Evolutionary conservation across 2,113 vertebrate species (phyloP).

Genomic region (Bolborhynchus lineola): DNA sequence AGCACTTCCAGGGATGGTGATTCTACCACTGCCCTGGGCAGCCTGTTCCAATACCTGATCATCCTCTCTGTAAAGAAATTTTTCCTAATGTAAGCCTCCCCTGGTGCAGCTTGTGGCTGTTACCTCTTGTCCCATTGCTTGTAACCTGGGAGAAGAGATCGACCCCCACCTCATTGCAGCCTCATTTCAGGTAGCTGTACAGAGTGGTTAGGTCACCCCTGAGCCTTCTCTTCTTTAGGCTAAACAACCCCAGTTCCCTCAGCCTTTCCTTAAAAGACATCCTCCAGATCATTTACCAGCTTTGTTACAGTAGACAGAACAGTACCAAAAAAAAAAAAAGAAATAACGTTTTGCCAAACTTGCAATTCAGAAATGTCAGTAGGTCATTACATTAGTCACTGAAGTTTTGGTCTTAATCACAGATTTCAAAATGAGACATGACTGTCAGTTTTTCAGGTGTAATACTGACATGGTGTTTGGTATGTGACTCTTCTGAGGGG

Average conservation of each 20-base stretch:
- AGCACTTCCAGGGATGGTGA: neutral
- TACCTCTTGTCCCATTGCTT: neutral
- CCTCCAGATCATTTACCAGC: neutral
- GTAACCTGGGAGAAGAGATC: neutral
- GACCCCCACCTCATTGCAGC: neutral
- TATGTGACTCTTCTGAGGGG: neutral
- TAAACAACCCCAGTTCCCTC: neutral
- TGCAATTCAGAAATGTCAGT: neutral
- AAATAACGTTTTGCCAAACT: neutral
- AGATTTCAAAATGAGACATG: neutral
- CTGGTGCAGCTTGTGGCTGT: neutral
- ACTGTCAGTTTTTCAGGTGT: neutral
- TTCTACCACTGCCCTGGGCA: neutral
- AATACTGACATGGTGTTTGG: neutral
- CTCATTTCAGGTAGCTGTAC: neutral
- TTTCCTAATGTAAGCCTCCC: neutral
- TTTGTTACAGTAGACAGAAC: neutral
- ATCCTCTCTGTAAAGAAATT: neutral
- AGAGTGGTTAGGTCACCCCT: neutral
- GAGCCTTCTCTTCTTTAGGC: neutral
- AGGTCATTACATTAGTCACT: neutral
- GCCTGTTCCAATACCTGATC: neutral
- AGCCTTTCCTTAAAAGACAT: neutral
- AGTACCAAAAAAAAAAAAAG: neutral
- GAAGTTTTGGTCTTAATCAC: neutral